Base-by-base conservation (phyloP, 2,797 vertebrate species). In the Macropodus opercularis region DNA sequence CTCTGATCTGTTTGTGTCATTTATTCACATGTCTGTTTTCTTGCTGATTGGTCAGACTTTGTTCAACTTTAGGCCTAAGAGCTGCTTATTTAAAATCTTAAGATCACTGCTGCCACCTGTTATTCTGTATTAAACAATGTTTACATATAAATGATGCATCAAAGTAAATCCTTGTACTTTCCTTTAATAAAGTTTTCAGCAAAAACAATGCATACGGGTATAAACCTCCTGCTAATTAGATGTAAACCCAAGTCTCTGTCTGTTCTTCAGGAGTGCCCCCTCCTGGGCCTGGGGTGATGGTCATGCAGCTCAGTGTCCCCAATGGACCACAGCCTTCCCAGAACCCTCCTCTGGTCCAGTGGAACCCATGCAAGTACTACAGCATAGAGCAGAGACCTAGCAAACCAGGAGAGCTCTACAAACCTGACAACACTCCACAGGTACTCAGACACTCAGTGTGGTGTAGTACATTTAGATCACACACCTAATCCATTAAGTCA, bases 301-400 rank as follows among this genome's bases (percentile, higher is more conserved):
- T 98, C 72, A 98, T 98, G 97, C 96, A 99, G 89, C 92, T 99
- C 77, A 99, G 96, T 19, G 96, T 98, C 51, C 97, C 97, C 54
- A 98, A 97, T 51, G 96, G 96, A 78, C 94, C 96, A 46, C 97
- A 98, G 84, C 91, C 93, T 44, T 91, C 96, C 65, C 96, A 97
- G 83, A 98, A 95, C 48, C 92, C 96, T 51, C 92, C 95, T 2
- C 89, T 98, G 91, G 96, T 98, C 69, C 97, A 98, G 77, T 98
- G 97, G 97, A 98, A 95, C 89, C 95, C 97, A 58, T 98, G 97
- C 93, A 99, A 99, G 89, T 99, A 98, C 89, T 99, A 97, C 89
- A 96, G 94, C 78, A 90, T 98, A 87, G 97, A 98, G 80, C 97
- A 98, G 81, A 92, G 96, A 77, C 91, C 94, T 50, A 94, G 94